These are phyloP conservation scores for Eulacestoma nigropectus DNA, from an alignment of 2,113 vertebrate genomes.

Conservation along the genomic window DNA sequence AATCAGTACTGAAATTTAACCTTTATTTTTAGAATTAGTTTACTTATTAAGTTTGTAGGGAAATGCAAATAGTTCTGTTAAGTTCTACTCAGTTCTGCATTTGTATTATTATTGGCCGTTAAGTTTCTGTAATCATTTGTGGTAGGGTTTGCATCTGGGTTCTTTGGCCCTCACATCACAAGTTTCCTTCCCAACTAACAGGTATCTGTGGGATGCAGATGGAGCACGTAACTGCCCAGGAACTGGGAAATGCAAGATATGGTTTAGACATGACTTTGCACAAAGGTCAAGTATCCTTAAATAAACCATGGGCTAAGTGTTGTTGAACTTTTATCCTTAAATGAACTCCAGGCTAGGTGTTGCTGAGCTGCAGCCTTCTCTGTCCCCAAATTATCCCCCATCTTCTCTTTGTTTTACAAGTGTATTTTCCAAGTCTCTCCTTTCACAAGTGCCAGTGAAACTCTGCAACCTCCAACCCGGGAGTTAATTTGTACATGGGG, in stretches of 20 bases:
- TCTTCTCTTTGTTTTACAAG: neutral
- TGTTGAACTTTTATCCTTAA: neutral
- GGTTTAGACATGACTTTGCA: neutral
- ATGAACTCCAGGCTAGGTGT: neutral
- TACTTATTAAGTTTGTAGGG: neutral
- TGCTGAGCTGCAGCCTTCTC: neutral
- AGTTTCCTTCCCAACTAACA: neutral
- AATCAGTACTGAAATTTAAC: neutral
- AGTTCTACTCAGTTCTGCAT: neutral
- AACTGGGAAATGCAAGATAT: neutral
- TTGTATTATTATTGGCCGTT: neutral
- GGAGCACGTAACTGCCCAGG: neutral
- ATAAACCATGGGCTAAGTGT: neutral
- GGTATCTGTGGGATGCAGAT: neutral
- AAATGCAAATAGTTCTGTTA: neutral
- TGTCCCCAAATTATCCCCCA: neutral
- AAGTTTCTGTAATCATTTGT: neutral
- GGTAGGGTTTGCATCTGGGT: neutral
- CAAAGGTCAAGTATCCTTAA: neutral
- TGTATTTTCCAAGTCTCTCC: neutral
- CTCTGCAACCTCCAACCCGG: fast-evolving
- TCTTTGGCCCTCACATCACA: neutral
- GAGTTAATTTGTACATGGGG: fast-evolving
- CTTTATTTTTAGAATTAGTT: neutral
- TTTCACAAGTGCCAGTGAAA: neutral